phyloP scores from a whole-genome alignment of 2,888 invertebrate species.

The Liposcelis brunnea region DNA sequence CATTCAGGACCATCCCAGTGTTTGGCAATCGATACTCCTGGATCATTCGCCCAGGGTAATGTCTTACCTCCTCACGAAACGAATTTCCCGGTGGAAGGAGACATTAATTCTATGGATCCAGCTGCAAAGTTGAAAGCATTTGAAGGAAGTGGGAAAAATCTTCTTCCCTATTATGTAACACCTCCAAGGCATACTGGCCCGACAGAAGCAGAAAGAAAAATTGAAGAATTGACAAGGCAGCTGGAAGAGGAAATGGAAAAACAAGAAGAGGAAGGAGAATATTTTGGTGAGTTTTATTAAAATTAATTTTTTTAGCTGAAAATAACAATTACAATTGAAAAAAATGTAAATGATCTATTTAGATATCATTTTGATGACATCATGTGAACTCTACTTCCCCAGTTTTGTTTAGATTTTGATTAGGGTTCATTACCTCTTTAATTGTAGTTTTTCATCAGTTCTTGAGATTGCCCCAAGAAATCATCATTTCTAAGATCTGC shows the following conservation, averaged over 20 bases:
- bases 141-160: conserved; percentile 37
- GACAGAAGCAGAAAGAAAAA: conserved; percentile 82
- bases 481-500: too few species aligned
- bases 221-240: conserved; percentile 80
- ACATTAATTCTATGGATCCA: conserved; percentile 22
- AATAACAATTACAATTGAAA: background rate
- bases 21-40: conserved; percentile 21
- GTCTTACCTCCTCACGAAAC: too few species aligned
- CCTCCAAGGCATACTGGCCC: conserved; percentile 76
- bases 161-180: conserved; percentile 74
- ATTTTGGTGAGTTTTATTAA: conserved; percentile 56
- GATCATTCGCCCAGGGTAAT: conserved; percentile 20
- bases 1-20: conserved; percentile 2
- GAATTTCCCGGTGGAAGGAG: too few species aligned
- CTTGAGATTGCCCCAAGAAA: too few species aligned
- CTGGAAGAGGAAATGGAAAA: conserved; percentile 92
- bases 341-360: too few species aligned
- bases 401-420: too few species aligned
- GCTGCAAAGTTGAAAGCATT: conserved; percentile 21
- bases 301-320: conserved; percentile 4
- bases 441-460: too few species aligned
- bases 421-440: too few species aligned
- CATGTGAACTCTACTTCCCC: too few species aligned
- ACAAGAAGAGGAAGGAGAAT: conserved; percentile 88
- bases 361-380: too few species aligned